These are phyloP conservation scores for Diglossa cyanea DNA, from an alignment of 2,797 vertebrate species.

Conservation along the genomic window DNA sequence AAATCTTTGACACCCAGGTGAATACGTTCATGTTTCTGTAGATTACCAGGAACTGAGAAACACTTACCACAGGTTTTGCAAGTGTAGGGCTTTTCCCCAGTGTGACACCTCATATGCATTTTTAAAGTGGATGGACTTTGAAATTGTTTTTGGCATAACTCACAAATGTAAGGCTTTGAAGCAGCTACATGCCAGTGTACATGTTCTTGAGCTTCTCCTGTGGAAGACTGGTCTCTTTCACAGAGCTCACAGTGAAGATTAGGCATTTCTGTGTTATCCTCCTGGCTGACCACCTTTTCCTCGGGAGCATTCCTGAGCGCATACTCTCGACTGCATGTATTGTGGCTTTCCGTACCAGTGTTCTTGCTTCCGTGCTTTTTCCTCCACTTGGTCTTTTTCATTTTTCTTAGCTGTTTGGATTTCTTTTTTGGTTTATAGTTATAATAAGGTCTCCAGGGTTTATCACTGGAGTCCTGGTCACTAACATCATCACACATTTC, in stretches of 20 bases:
- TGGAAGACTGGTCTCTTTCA: conserved; percentile 68
- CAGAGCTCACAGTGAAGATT: conserved; percentile 75
- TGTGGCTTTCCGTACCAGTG: not conserved
- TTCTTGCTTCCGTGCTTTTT: conserved; percentile 67
- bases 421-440: conserved; percentile 98
- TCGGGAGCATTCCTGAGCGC: conserved; percentile 53
- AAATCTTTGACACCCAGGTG: conserved; percentile 85
- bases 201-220: conserved; percentile 70
- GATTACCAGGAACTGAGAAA: conserved; percentile 86
- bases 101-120: conserved; percentile 91
- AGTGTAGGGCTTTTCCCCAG: conserved; percentile 81
- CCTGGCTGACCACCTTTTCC: conserved; percentile 54
- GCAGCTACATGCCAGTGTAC: conserved; percentile 79
- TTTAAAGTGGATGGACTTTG: conserved; percentile 89
- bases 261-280: conserved; percentile 74
- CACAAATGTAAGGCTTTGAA: conserved; percentile 83
- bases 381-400: conserved; percentile 83
- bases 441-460: conserved; percentile 97
- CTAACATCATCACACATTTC: conserved; percentile 87
- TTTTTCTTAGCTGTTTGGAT: conserved; percentile 84
- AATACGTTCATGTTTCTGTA: conserved; percentile 79
- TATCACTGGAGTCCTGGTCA: conserved; percentile 90
- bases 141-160: conserved; percentile 91
- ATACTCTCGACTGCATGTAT: conserved; percentile 53
- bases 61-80: conserved; percentile 93